Evolutionary conservation across 1,140 invertebrate species (phyloP), one percentile per base, ranked within the genome.

Genomic region (Drosophila pallidifrons): DNA sequence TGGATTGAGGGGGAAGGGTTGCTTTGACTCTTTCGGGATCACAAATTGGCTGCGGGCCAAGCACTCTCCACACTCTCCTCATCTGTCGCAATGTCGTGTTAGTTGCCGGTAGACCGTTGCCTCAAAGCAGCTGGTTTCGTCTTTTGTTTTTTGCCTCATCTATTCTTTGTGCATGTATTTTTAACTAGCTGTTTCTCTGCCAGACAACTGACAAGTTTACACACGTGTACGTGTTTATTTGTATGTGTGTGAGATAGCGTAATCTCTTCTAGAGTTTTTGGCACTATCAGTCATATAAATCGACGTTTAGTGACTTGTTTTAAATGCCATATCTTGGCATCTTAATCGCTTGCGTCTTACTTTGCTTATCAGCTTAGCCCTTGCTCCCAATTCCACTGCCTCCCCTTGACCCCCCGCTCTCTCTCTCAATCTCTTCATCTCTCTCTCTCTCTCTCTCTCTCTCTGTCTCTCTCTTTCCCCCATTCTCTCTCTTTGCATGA

Each of bases 321-420:
- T 35, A 32, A 38, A 54, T 8, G 35, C 32, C 71, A 65, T 87
- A 86, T 87, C 76, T 83, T 71, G 45, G 41, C 79, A 77, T 74
- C 77, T 82, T 72, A 79, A 82, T 81, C 75, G 79, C 75, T 66
- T 75, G 69, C 67, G 80, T 77, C 83, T 59, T 16, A 69, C 67
- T 66, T 60, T 10, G 52, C 47, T 74, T 86, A 68, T 76, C 77
- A 79, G 57, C 52, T 25, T 63, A 70, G 73, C 64, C 77, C 55
- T 73, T 73, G 70, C 64, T 54, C 70, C 64, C 63, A 79, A 68
- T 75, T 59, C 41, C 20, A 57, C 67, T 58, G 45, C 52, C 51
- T 51, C 66, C 46, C 69, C 51, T 45, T 55, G 16, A 45, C 13
- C 45, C 16, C 46, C 51, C 58, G 55, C 15, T 15, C 76, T 15